Conservation (phyloP, 2,113 vertebrate species). For the Vireo altiloquus region DNA sequence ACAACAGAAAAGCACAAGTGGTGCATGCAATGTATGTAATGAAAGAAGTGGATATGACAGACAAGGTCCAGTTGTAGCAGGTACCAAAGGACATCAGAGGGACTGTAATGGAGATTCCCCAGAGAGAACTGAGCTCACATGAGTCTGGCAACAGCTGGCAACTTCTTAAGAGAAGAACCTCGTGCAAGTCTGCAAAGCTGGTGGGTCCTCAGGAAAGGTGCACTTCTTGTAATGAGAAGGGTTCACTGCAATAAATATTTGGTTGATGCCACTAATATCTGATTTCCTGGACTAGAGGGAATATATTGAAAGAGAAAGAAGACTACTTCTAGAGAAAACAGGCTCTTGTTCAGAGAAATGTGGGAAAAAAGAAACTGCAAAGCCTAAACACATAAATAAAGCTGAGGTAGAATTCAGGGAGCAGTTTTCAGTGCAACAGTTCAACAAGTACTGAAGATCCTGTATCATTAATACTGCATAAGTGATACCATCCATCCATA, state of each 20-base stretch:
- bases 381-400: not conserved
- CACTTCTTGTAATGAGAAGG: not conserved
- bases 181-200: not conserved
- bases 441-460: not conserved
- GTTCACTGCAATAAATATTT: not conserved
- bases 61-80: not conserved
- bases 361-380: not conserved
- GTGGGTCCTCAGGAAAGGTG: not conserved
- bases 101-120: not conserved
- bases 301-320: not conserved
- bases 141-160: not conserved
- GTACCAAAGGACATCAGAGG: not conserved
- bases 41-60: not conserved
- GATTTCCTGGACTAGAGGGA: not conserved
- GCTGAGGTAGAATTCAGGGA: not conserved
- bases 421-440: not conserved
- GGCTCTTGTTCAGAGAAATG: not conserved
- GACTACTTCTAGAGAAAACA: not conserved
- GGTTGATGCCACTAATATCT: not conserved
- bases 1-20: not conserved
- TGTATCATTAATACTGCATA: not conserved
- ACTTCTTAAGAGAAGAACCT: not conserved
- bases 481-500: not conserved
- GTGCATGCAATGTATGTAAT: not conserved
- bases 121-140: not conserved